These are phyloP conservation scores for Chloropsis cyanopogon DNA, from an alignment of 2,113 vertebrate species.

Conservation along the genomic window DNA sequence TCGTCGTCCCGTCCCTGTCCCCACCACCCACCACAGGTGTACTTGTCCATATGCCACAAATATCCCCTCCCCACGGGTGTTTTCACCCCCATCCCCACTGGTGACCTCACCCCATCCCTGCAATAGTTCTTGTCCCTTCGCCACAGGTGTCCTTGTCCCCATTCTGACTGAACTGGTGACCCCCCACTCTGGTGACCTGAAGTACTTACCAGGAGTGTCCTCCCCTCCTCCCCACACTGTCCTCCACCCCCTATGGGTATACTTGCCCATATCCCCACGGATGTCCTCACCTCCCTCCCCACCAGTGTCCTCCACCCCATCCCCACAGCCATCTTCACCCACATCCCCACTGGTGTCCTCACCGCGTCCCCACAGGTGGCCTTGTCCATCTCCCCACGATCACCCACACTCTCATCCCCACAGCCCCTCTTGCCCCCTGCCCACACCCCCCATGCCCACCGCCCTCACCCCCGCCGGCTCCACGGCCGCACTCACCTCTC, in stretches of 20 bases:
- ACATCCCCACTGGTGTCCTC: neutral
- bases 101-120: neutral
- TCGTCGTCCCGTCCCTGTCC: neutral
- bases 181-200: neutral
- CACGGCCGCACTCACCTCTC: fast-evolving
- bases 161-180: no score
- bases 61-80: neutral
- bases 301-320: neutral
- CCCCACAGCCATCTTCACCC: neutral
- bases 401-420: neutral
- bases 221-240: neutral
- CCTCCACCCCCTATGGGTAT: neutral
- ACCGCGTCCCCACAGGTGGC: neutral
- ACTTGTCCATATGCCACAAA: neutral
- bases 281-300: neutral
- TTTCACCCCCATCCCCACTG: no score
- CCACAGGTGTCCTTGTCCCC: neutral
- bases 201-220: neutral
- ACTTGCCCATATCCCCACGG: neutral
- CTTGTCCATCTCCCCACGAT: fast-evolving
- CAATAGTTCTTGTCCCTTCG: neutral
- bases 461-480: neutral
- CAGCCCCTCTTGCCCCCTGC: neutral
- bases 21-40: neutral
- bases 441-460: fast-evolving